Base-by-base conservation (phyloP, 2,797 vertebrate species). In the Halcyon chelicuti region DNA sequence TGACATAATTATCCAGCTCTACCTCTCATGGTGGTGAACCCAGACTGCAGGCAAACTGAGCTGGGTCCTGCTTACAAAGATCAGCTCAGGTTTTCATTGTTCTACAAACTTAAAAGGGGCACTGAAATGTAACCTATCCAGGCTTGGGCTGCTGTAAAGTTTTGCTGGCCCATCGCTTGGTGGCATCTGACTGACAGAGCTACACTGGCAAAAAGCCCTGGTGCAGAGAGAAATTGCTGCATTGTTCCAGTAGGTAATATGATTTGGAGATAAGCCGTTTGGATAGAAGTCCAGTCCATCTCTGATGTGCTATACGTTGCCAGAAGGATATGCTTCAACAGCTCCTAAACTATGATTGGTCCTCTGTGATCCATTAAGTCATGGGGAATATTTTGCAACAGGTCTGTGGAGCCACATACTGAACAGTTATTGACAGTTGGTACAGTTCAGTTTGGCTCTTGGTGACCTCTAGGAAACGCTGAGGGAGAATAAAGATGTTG, bases 221-320 rank as follows among this genome's bases (percentile, higher is more conserved):
- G 46, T 78, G 54, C 51, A 65, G 76, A 47, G 20, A 70, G 12
- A 51, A 76, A 75, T 39, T 47, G 19, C 77, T 78, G 84, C 7
- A 2, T 7, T 80, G 25, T 58, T 84, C 58, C 60, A 47, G 67
- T 23, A 66, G 66, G 77, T 84, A 60, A n/a, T 58, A 37, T 3
- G 33, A 23, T 67, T 91, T 65, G 58, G 73, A 92, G 65, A 74
- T 33, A 52, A 88, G 25, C 47, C 52, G 4, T 71, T 88, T 86
- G 88, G 62, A 26, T 4, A 42, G 83, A 83, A 70, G 57, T 88
- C 46, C 49, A 15, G 26, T 28, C 49, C 1, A 2, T 33, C 70
- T 73, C 10, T 0, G 5, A 31, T 40, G 31, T 1, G 3, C 49
- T 77, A 0, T 0, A 10, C 65, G 78, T 25, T 78, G 63, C 87